These are phyloP conservation scores for Spondyliosoma cantharus DNA, from an alignment of 2,797 vertebrate species.

Conservation along the genomic window DNA sequence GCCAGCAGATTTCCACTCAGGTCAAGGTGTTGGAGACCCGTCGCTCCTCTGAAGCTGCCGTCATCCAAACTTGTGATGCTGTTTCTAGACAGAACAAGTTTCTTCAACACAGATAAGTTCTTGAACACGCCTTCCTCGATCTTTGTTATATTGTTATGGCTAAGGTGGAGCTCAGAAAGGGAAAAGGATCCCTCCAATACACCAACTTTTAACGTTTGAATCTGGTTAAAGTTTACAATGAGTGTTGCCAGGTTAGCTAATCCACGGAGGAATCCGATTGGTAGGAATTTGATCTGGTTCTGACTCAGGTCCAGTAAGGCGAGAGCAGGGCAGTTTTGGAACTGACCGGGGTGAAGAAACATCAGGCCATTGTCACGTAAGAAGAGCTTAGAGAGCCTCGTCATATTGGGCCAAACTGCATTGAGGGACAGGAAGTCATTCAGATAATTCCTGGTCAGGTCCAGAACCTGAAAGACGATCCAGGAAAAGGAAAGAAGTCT, in stretches of 20 bases:
- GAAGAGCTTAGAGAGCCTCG: constrained; percentile 67
- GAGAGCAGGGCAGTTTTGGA: constrained; percentile 66
- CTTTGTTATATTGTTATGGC: constrained; percentile 63
- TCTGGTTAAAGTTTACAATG: constrained; percentile 72
- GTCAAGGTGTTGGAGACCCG: constrained; percentile 69
- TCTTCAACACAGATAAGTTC: constrained; percentile 58
- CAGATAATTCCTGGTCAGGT: constrained; percentile 75
- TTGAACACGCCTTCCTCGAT: constrained; percentile 71
- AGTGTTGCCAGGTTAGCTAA: constrained; percentile 68
- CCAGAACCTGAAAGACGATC: constrained; percentile 62
- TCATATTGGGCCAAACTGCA: constrained; percentile 68
- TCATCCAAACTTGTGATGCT: constrained; percentile 42
- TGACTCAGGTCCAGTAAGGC: constrained; percentile 75
- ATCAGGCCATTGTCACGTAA: constrained; percentile 69
- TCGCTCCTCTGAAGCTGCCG: constrained; percentile 63
- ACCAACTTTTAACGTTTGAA: constrained; percentile 57
- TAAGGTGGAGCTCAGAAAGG: constrained; percentile 69
- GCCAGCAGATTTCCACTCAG: constrained; percentile 73
- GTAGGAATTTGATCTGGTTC: constrained; percentile 70
- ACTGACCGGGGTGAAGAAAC: constrained; percentile 47
- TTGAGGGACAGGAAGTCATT: constrained; percentile 39
- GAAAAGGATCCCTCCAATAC: constrained; percentile 58
- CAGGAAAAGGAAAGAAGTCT: background rate
- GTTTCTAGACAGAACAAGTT: constrained; percentile 74
- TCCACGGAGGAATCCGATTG: constrained; percentile 60